Evolutionary conservation across 92 coral and sea anemone species (phyloP).

Genomic region (Micromussa lordhowensis): DNA sequence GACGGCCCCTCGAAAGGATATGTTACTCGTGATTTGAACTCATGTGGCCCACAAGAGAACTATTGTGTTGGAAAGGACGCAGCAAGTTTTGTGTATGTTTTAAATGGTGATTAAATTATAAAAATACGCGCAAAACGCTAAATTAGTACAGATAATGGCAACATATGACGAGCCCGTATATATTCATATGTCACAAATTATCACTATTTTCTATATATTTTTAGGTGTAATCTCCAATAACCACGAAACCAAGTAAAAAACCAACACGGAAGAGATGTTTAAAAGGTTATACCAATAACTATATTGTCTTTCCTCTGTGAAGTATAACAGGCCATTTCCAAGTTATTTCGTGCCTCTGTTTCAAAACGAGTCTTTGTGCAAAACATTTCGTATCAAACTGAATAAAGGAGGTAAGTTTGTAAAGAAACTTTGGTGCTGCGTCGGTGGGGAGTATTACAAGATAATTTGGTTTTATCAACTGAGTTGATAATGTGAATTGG

Average conservation of each 20-base stretch:
- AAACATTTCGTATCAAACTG: too few relatives aligned
- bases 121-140: neutral
- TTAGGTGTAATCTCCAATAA: neutral
- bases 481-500: too few relatives aligned
- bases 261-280: neutral
- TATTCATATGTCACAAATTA: too few relatives aligned
- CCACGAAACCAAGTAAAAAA: neutral
- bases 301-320: neutral
- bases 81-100: slow-evolving; percentile 54
- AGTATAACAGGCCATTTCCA: too few relatives aligned
- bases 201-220: neutral
- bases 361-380: too few relatives aligned
- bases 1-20: slow-evolving; percentile 47
- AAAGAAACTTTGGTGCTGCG: too few relatives aligned
- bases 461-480: too few relatives aligned
- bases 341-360: too few relatives aligned
- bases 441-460: too few relatives aligned
- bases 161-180: too few relatives aligned
- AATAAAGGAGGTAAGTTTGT: too few relatives aligned
- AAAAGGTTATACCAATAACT: neutral
- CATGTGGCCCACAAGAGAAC: slow-evolving; percentile 40
- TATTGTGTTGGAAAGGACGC: slow-evolving; percentile 62
- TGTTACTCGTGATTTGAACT: slow-evolving; percentile 42
- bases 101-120: slow-evolving; percentile 32
- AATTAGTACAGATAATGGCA: neutral